Evolutionary conservation across 2,797 vertebrate species (phyloP), one percentile per base, ranked within the genome.

Genomic region (Linurgus olivaceus): DNA sequence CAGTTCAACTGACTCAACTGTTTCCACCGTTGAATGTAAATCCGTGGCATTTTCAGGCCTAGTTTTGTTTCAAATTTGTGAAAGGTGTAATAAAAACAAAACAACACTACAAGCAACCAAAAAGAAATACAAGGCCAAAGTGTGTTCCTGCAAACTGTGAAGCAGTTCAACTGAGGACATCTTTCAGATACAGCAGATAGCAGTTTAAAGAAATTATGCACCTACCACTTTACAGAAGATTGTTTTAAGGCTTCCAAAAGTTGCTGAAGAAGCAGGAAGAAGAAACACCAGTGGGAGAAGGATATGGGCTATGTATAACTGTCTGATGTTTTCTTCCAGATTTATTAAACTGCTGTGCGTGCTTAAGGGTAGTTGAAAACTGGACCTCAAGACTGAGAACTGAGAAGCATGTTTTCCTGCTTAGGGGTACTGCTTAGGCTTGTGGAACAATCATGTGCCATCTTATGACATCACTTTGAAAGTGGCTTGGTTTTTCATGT

Each of bases 221-320:
- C 7, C 2, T 29, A 37, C 15, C 38, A 45, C 18, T 28, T 79
- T 33, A 51, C 2, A 63, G 54, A 67, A 51, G 21, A n/a, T 4
- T 47, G 11, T 29, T 84, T 35, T 31, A 83, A 84, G 26, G 33
- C 12, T 93, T 81, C 45, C 29, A 54, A 33, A 76, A 17, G 3
- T 18, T 57, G 16, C 17, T 52, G 28, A 66, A 24, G 12, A 66
- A 61, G 18, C 1, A 48, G 29, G 38, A 57, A 68, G n/a, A 73
- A 65, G 38, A 71, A 93, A 68, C 0, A 0, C 5, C 18, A 61
- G 11, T 5, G 13, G 25, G 20, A 74, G n/a, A 52, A 51, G 37
- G 24, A 51, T 1, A 50, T 6, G 7, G 11, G 21, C 17, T 68
- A 37, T 1, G 1, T 28, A 14, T 17, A 24, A 20, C 21, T 19